These are phyloP conservation scores for Gandaritis pyraliata DNA, from an alignment of 2,888 invertebrate genomes.

Conservation along the genomic window DNA sequence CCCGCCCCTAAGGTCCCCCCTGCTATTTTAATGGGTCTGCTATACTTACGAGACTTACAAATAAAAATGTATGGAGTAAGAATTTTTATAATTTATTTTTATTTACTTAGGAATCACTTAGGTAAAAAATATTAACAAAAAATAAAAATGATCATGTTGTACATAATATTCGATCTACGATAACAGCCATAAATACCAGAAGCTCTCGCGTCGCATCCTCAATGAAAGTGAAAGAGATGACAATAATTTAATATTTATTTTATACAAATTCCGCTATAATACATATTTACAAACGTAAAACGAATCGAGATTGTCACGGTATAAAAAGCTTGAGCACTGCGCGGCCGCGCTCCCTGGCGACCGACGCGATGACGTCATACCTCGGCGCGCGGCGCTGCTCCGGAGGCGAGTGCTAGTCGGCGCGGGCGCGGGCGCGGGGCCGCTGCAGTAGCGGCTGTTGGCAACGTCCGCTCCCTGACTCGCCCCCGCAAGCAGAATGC, in stretches of 20 bases:
- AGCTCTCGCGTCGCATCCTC: constrained; percentile 26
- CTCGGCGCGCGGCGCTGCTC: not conserved
- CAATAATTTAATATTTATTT: constrained; percentile 75
- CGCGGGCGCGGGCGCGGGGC: not conserved
- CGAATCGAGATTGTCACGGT: constrained; percentile 77
- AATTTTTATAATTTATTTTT: constrained; percentile 41
- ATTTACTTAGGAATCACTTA: constrained; percentile 42
- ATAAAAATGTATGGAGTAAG: too few relatives aligned
- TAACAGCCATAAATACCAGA: constrained; percentile 40
- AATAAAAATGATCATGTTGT: constrained; percentile 38
- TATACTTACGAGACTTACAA: too few relatives aligned
- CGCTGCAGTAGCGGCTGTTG: not conserved
- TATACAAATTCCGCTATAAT: constrained; percentile 83
- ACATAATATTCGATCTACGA: constrained; percentile 33
- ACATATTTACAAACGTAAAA: constrained; percentile 84
- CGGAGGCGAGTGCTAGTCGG: not conserved
- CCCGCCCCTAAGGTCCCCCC: too few relatives aligned
- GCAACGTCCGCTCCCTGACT: constrained; percentile 10
- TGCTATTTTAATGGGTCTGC: too few relatives aligned
- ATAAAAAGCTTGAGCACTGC: constrained; percentile 77
- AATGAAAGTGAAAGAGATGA: constrained; percentile 50
- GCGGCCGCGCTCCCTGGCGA: constrained; percentile 16
- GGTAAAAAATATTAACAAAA: constrained; percentile 42
- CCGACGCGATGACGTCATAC: too few relatives aligned
- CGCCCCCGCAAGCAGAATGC: constrained; percentile 17